Conservation (phyloP, 2,113 vertebrate species). For the Notechis scutatus region DNA sequence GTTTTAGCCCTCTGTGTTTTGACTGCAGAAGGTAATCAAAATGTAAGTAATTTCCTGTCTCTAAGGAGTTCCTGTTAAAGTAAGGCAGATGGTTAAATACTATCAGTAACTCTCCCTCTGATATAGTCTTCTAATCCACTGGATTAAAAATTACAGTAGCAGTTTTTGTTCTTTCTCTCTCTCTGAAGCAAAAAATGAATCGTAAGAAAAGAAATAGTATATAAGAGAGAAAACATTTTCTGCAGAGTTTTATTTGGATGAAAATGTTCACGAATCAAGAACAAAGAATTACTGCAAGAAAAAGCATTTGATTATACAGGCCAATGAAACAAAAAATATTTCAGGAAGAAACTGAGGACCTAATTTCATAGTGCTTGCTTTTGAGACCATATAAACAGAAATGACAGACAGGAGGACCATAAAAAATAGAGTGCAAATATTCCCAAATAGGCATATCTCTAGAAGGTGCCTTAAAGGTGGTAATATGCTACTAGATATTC, state of each 20-base stretch:
- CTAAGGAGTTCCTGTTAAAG: neutral
- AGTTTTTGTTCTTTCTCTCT: neutral
- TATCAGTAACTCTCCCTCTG: neutral
- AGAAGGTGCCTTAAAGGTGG: neutral
- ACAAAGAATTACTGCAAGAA: neutral
- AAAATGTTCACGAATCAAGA: neutral
- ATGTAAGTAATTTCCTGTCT: neutral
- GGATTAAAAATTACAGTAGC: neutral
- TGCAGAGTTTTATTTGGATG: neutral
- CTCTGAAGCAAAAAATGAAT: neutral
- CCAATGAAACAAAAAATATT: neutral
- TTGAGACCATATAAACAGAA: neutral
- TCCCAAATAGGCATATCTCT: neutral
- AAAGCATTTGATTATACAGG: neutral
- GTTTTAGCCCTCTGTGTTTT: neutral
- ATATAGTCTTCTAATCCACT: neutral
- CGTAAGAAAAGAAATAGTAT: neutral
- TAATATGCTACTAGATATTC: neutral
- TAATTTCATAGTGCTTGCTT: neutral
- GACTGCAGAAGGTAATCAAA: neutral
- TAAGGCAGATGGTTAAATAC: neutral
- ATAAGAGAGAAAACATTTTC: neutral
- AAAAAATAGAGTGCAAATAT: neutral
- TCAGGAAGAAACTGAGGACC: neutral
- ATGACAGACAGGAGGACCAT: neutral